Percentiles rank a stretch among this genome's conserved stretches.
These are phyloP conservation scores for Onychomys torridus DNA, from an alignment of 2,797 vertebrate genomes.

Conservation along the genomic window DNA sequence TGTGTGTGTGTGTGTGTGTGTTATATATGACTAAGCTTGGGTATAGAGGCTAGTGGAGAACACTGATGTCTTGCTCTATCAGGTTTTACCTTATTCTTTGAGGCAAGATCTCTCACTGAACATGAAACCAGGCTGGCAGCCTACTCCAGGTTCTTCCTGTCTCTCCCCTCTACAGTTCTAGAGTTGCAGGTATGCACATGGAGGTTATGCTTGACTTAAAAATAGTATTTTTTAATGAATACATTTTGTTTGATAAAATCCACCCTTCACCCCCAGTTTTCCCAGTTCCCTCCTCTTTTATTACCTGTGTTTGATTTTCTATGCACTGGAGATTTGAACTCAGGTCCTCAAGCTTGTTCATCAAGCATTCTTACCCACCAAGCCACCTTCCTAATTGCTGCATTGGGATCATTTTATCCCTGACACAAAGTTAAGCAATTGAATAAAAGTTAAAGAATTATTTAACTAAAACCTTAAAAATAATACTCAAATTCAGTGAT, in stretches of 20 bases:
- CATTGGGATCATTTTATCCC: neutral
- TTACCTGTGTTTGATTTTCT: neutral
- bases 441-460: conserved; percentile 9
- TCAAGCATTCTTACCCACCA: neutral
- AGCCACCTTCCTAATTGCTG: neutral
- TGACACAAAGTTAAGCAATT: neutral
- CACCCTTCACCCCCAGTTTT: neutral
- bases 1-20: neutral
- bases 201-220: neutral
- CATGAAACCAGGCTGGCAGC: neutral
- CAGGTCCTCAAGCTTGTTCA: neutral
- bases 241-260: neutral
- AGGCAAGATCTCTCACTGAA: neutral
- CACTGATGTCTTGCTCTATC: neutral
- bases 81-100: neutral
- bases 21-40: neutral
- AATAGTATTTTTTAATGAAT: neutral
- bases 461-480: conserved; percentile 18
- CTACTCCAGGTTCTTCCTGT: neutral
- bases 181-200: neutral
- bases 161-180: neutral
- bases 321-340: neutral
- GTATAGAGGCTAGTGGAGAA: neutral
- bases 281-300: neutral
- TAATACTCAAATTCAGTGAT: neutral